Evolutionary conservation across 2,113 vertebrate species (phyloP).

Genomic region (Nothocercus nigrocapillus): DNA sequence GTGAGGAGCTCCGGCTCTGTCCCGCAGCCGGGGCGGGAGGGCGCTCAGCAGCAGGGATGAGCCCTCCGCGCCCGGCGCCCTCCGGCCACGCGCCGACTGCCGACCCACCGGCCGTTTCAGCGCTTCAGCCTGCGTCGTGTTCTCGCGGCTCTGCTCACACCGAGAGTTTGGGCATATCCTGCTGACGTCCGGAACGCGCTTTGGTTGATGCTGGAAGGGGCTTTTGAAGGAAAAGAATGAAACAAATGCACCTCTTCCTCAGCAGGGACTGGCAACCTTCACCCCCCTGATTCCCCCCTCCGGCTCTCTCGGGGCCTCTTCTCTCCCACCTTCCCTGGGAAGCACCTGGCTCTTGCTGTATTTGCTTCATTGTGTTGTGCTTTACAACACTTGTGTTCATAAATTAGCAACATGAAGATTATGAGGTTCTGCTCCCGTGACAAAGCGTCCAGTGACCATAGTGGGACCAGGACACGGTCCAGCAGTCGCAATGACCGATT

Average conservation of each 20-base stretch:
- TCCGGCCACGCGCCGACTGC: neutral
- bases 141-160: constrained; percentile 27
- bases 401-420: neutral
- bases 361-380: neutral
- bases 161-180: constrained; percentile 33
- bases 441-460: neutral
- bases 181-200: constrained; percentile 32
- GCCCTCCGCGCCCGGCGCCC: neutral
- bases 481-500: neutral
- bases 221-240: constrained; percentile 24
- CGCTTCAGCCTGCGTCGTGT: neutral
- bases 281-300: neutral
- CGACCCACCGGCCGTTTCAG: constrained; percentile 8
- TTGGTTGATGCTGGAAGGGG: constrained; percentile 21
- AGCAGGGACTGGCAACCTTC: neutral
- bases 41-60: neutral
- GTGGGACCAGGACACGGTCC: neutral
- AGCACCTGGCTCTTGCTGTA: neutral
- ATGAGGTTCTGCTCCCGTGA: neutral
- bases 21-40: neutral
- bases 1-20: too few species aligned
- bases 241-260: neutral
- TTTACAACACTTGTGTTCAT: neutral
- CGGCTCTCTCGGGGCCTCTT: neutral
- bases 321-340: neutral